Conservation (phyloP, 92 coral and sea anemone species). For the Zoanthus sansibaricus region DNA sequence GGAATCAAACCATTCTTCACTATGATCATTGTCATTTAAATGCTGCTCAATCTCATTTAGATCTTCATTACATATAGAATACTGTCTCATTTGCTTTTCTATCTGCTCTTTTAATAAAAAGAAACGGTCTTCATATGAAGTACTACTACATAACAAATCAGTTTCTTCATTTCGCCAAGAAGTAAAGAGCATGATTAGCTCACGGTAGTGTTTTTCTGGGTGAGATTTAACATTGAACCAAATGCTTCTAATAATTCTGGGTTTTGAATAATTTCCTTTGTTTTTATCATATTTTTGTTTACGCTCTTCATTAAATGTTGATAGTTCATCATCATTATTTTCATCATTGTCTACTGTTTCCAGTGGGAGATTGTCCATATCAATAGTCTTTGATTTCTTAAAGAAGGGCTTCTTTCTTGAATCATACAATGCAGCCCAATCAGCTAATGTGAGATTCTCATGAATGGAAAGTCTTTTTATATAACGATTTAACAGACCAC, state of each 20-base stretch:
- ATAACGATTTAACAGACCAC: constrained; percentile 54
- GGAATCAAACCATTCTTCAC: constrained; percentile 15
- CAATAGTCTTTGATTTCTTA: constrained; percentile 32
- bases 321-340: constrained; percentile 34
- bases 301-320: not conserved
- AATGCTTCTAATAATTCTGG: constrained; percentile 51
- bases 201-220: constrained; percentile 13
- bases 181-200: constrained; percentile 4
- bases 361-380: constrained; percentile 48
- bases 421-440: constrained; percentile 69
- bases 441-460: constrained; percentile 58
- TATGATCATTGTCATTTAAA: not conserved
- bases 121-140: not conserved
- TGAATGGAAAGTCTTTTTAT: constrained; percentile 45
- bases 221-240: constrained; percentile 20
- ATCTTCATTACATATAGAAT: constrained; percentile 23
- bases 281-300: not conserved
- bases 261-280: not conserved
- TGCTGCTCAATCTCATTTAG: constrained; percentile 5
- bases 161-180: constrained; percentile 5
- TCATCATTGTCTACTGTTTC: constrained; percentile 54
- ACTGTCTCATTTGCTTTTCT: constrained; percentile 35
- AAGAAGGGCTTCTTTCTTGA: constrained; percentile 28
- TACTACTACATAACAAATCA: constrained; percentile 2
- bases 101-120: constrained; percentile 20